Evolutionary conservation across 2,113 vertebrate species (phyloP).

Genomic region (Colaptes auratus): DNA sequence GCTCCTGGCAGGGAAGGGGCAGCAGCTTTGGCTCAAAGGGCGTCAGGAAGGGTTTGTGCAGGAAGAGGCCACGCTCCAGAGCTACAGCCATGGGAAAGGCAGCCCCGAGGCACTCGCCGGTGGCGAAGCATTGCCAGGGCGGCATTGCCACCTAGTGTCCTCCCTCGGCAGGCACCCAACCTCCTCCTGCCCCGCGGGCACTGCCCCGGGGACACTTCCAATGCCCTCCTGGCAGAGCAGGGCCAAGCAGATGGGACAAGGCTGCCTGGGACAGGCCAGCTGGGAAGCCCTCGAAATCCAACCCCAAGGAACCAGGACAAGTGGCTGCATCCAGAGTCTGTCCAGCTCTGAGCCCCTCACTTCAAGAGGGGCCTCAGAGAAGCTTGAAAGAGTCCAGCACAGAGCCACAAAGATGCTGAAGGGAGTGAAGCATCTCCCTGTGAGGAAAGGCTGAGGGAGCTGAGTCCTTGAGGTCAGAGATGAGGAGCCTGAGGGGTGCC

Average conservation of each 20-base stretch:
- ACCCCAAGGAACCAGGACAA: neutral
- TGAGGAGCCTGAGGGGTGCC: no score
- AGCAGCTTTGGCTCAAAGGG: neutral
- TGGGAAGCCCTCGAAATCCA: neutral
- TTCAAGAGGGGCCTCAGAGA: no score
- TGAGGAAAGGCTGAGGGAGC: no score
- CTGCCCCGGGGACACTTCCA: neutral
- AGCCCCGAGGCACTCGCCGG: rapidly evolving
- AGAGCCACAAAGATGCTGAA: no score
- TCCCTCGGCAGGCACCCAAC: neutral
- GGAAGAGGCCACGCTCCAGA: neutral
- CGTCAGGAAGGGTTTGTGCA: neutral
- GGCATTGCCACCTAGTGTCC: conserved; percentile 55
- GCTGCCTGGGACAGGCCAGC: neutral
- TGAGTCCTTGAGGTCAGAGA: no score
- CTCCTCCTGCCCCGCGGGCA: rapidly evolving
- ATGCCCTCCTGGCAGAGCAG: neutral
- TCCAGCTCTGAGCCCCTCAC: no score
- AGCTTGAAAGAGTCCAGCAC: no score
- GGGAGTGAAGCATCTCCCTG: no score
- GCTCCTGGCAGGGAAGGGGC: neutral
- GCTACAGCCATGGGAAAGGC: neutral
- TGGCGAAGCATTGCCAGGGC: neutral
- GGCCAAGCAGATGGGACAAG: neutral
- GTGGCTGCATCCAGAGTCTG: no score